Conservation (phyloP, 2,797 vertebrate species). For the Chaetophractus vellerosus region DNA sequence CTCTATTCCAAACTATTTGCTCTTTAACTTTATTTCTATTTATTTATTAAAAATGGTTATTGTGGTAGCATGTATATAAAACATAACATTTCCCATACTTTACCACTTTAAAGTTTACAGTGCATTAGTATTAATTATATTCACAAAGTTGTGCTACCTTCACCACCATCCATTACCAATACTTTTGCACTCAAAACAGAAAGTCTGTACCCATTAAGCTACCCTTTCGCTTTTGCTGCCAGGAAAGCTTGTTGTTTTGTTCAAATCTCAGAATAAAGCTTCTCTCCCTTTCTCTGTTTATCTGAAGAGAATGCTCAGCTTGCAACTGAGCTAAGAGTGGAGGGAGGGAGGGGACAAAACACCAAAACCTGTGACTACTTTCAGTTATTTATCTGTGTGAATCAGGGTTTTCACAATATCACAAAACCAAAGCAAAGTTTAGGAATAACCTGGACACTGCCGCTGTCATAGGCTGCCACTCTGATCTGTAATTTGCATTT, state of each 20-base stretch:
- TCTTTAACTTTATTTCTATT: too few relatives aligned
- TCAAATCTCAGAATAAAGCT: background rate
- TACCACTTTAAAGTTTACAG: too few relatives aligned
- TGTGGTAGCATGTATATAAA: too few relatives aligned
- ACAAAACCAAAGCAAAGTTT: background rate
- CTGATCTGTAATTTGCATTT: background rate
- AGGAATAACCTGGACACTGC: background rate
- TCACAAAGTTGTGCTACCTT: too few relatives aligned
- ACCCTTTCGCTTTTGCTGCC: background rate
- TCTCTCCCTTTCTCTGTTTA: background rate
- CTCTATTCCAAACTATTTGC: background rate
- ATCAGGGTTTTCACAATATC: background rate
- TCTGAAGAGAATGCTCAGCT: background rate
- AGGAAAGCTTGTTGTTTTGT: background rate
- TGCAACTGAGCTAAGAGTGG: background rate
- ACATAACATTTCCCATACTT: too few relatives aligned
- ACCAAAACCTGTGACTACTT: background rate
- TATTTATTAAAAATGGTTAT: too few relatives aligned
- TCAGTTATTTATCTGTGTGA: background rate
- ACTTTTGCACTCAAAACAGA: too few relatives aligned
- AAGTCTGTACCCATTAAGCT: too few relatives aligned
- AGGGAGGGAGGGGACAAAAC: background rate
- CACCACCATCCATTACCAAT: too few relatives aligned
- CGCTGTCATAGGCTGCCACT: background rate
- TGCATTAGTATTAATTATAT: too few relatives aligned